phyloP scores from a whole-genome alignment of 2,113 vertebrate species.

The Globicephala melas region DNA sequence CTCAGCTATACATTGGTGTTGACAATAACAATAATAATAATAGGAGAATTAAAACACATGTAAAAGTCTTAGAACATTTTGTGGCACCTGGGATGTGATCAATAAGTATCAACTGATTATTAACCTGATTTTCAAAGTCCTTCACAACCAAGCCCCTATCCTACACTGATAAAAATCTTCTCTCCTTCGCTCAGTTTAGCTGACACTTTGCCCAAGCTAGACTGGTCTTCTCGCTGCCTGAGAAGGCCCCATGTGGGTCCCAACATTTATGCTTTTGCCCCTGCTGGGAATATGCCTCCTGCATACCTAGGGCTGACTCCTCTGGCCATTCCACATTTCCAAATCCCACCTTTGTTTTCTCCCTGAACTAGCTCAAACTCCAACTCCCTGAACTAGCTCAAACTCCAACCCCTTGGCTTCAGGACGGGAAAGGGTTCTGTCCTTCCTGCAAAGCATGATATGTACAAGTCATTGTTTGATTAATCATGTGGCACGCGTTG shows the following conservation, averaged over 20 bases:
- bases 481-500: neutral
- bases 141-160: neutral
- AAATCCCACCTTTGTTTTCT: neutral
- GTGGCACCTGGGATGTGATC: neutral
- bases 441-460: neutral
- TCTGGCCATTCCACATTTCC: too few relatives aligned
- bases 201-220: neutral
- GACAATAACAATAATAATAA: neutral
- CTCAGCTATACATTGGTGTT: neutral
- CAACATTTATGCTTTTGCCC: neutral
- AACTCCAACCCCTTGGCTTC: neutral
- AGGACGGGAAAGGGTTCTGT: neutral
- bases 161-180: neutral
- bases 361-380: neutral
- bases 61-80: neutral
- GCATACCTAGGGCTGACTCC: neutral
- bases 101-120: neutral
- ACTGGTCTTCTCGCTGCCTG: neutral
- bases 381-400: neutral
- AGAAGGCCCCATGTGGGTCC: neutral
- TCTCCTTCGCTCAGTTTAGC: neutral
- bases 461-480: neutral
- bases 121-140: neutral
- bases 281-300: neutral
- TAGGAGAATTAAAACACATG: neutral